Conservation (phyloP, 2,888 invertebrate genomes). For the Frankliniella fusca region DNA sequence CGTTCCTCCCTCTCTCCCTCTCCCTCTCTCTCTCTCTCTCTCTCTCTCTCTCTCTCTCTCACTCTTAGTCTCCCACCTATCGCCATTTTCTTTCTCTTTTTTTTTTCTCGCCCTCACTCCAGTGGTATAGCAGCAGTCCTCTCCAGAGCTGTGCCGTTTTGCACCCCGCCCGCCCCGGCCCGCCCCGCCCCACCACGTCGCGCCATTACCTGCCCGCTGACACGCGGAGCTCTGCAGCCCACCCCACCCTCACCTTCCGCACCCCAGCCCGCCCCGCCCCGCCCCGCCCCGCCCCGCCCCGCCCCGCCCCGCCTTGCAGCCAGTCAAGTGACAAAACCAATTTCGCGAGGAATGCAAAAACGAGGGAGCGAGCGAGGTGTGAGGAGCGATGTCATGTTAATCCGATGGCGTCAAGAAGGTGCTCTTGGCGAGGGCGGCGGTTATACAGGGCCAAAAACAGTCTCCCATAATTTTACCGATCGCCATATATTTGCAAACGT, state of each 20-base stretch:
- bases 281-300: no score
- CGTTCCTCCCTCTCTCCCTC: no score
- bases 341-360: conserved; percentile 17
- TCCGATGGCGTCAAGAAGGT: background rate
- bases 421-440: background rate
- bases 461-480: no score
- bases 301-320: background rate
- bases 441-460: background rate
- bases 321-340: conserved; percentile 11
- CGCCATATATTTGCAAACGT: no score
- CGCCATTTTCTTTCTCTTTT: background rate
- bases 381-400: conserved; percentile 6
- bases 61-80: background rate
- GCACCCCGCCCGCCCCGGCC: no score
- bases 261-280: no score
- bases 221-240: no score
- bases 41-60: background rate
- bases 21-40: background rate
- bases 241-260: no score
- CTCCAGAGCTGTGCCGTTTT: no score
- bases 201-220: no score
- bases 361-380: background rate
- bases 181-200: no score
- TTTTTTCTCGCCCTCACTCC: background rate
- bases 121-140: no score